Base-by-base conservation (phyloP, 2,888 invertebrate genomes). In the Aphelenchoides bicaudatus region DNA sequence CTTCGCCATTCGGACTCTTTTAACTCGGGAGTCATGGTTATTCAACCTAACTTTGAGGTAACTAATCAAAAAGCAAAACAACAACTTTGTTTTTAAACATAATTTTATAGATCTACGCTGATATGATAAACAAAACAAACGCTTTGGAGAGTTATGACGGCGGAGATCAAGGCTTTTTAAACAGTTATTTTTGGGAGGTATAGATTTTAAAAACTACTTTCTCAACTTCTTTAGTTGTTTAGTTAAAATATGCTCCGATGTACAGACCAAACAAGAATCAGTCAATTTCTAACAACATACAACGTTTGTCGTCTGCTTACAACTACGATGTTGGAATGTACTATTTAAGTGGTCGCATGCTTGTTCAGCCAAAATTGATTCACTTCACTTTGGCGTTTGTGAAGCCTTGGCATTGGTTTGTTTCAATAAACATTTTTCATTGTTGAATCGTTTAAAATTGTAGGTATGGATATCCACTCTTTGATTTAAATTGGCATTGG, bases 321-420 rank as follows among this genome's bases (percentile, higher is more conserved):
- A 74, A 74, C 51, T 72, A 66, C 55, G 74, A 74, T 37, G 67
- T 74, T 29, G 74, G 72, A 30, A 67, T 74, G 68, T 73, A 73
- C 50, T 74, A 74, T 51, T 52, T 73, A 43, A 63, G 65, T 10
- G 69, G 71, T 16, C 21, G 62, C 1, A 49, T 56, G 25, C 60
- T 71, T 8, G 55, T 73, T 10, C 47, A 65, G 4, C 74, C 74
- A 8, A 66, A 65, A 47, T 70, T 74, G 47, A 68, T 73, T 48
- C 74, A 73, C 56, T 74, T 68, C 58, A 73, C 74, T 0, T 49
- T 74, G 57, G 74, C 71, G 23, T 67, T 68, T 3, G 37, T 51
- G 16, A 74, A 74, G 53, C 74, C 74, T 19, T 74, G 74, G 74
- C 37, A 59, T 8, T 74, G 74, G 74, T 34, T 13, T 13, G 34